Evolutionary conservation across 1,140 invertebrate species (phyloP).

Genomic region (Papilio polyxenes): DNA sequence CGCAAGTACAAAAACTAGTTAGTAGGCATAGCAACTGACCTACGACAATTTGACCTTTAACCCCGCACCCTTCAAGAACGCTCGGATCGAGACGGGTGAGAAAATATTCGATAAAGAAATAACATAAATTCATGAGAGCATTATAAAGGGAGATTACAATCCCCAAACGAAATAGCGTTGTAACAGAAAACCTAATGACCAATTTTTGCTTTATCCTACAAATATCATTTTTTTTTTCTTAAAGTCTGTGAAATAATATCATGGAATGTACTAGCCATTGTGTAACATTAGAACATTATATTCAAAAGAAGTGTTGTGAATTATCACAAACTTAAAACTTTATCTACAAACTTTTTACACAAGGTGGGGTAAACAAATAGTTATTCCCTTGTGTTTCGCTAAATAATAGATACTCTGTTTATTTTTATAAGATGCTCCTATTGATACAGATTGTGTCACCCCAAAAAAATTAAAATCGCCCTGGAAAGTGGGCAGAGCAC

Average conservation of each 20-base stretch:
- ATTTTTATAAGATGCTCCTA: background rate
- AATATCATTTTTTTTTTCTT: background rate
- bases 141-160: background rate
- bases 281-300: too few species aligned
- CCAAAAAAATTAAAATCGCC: background rate
- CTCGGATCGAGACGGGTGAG: background rate
- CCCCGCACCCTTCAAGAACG: slow-evolving; percentile 27
- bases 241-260: background rate
- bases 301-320: too few species aligned
- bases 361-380: background rate
- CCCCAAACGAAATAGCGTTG: background rate
- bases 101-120: slow-evolving; percentile 26
- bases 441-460: background rate
- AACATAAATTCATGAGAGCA: background rate
- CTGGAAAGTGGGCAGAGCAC: slow-evolving; percentile 30
- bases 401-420: too few species aligned
- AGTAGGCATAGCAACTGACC: slow-evolving; percentile 18
- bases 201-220: background rate
- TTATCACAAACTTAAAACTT: background rate
- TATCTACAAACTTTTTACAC: background rate
- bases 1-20: background rate
- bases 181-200: background rate
- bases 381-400: background rate
- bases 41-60: slow-evolving; percentile 28
- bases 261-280: background rate